Conservation (phyloP, 2,797 vertebrate genomes). For the Paedocypris micromegethes region DNA sequence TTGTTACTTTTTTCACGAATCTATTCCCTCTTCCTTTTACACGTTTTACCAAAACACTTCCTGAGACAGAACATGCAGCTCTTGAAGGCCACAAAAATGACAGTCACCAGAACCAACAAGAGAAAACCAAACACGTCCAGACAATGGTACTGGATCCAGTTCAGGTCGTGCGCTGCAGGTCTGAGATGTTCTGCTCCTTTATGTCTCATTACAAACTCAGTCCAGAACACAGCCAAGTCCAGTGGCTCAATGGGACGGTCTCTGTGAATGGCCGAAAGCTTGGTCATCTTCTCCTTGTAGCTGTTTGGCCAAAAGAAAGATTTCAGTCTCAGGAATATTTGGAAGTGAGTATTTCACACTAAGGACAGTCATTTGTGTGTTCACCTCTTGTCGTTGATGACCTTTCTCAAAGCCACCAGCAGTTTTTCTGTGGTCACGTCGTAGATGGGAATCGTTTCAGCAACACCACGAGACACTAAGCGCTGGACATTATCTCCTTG, state of each 20-base stretch:
- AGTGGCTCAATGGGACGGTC: conserved; percentile 81
- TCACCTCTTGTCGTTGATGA: conserved; percentile 81
- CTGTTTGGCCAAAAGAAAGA: conserved; percentile 55
- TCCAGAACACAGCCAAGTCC: conserved; percentile 88
- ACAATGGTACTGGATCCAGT: conserved; percentile 91
- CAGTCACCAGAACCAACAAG: conserved; percentile 51
- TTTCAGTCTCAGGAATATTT: background rate
- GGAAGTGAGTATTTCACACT: too few species aligned
- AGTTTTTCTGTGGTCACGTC: conserved; percentile 73
- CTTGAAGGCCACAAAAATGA: conserved; percentile 66
- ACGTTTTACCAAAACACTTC: conserved; percentile 63
- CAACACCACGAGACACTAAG: conserved; percentile 75
- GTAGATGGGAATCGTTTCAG: conserved; percentile 66
- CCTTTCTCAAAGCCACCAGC: conserved; percentile 64
- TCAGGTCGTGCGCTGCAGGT: conserved; percentile 80
- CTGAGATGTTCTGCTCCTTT: conserved; percentile 83
- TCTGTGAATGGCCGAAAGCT: conserved; percentile 76
- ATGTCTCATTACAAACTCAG: conserved; percentile 90
- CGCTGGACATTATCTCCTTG: conserved; percentile 81
- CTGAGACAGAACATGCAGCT: conserved; percentile 69
- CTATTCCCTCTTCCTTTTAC: conserved; percentile 57
- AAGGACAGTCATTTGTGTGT: background rate
- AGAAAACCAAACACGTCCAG: conserved; percentile 82
- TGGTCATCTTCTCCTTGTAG: conserved; percentile 82
- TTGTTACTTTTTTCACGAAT: too few species aligned